Base-by-base conservation (phyloP, 2,113 vertebrate species). In the Phodopus roborovskii region DNA sequence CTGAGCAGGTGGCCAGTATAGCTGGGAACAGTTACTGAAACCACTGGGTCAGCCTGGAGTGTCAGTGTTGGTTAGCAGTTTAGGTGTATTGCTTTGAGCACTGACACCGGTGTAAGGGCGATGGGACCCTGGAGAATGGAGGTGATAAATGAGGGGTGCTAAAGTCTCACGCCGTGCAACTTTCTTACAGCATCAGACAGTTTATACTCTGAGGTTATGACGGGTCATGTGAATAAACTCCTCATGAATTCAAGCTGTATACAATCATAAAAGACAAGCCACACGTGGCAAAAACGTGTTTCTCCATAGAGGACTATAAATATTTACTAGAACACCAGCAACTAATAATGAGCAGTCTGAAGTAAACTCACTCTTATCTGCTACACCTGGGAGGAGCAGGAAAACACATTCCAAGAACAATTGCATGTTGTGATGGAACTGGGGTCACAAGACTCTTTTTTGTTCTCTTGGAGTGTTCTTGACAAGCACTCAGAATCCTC, bases 51-150 rank as follows among this genome's bases (percentile, higher is more conserved):
- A 24, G 90, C 77, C 19, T 82, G 71, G 91, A 56, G 92, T 1
- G 60, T 79, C 70, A 33, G 56, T 94, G 73, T 91, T 45, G 39
- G 78, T 97, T 0, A 94, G 95, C 96, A 95, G 36, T 62, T 96
- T 70, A 86, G 88, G 88, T 73, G 62, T 91, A 42, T 85, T 95
- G 86, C 66, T 66, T 83, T 73, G 90, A 96, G 36, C n/a, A 88
- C 42, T 28, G 45, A 16, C 42, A 45, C 12, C 12, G 13, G 11
- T 20, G 5, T 77, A 77, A 26, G 48, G 26, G 12, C 26, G 28
- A 26, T 8, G 6, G 3, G 45, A 78, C 45, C 28, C 50, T 26
- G 28, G 45, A 33, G 45, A 33, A 78, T 30, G 45, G 75, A 33
- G 45, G 13, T 3, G 30, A 33, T 48, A 33, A 50, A 50, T 50